A percentile compares a stretch with the other conserved stretches of the same genome.
Evolutionary conservation across 2,888 invertebrate species (phyloP).

Genomic region (Cataglyphis altisquamis): DNA sequence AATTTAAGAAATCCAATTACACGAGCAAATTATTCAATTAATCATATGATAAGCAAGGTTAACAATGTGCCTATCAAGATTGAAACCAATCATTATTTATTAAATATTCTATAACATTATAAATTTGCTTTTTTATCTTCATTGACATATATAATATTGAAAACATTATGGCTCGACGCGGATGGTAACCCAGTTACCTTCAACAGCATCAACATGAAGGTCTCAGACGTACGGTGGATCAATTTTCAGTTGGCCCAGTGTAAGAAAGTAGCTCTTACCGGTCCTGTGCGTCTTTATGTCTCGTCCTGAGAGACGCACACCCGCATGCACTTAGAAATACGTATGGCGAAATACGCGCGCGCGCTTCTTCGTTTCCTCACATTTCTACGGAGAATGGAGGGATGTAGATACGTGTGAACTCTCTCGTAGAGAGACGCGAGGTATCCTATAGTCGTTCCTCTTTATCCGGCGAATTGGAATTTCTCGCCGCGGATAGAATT

Average conservation of each 20-base stretch:
- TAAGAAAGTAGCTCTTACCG: constrained; percentile 77
- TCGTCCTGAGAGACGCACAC: constrained; percentile 42
- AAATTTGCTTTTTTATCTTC: not conserved
- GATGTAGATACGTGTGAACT: constrained; percentile 65
- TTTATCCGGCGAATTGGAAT: constrained; percentile 78
- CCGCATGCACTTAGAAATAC: constrained; percentile 45
- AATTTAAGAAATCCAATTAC: not conserved
- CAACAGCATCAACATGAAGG: constrained; percentile 15
- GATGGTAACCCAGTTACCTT: constrained; percentile 18
- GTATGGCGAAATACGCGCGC: constrained; percentile 42
- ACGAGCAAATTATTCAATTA: not conserved
- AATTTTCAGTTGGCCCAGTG: constrained; percentile 73
- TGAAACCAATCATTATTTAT: not conserved
- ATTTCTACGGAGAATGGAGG: constrained; percentile 65
- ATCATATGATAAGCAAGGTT: not conserved
- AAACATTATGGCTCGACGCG: not conserved
- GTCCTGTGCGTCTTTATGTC: constrained; percentile 73
- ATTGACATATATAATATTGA: not conserved
- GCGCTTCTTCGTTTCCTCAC: constrained; percentile 55
- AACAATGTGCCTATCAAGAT: not conserved
- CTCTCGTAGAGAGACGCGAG: constrained; percentile 52
- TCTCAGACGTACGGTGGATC: constrained; percentile 61
- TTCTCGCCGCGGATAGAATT: constrained; percentile 78
- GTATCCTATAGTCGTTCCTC: constrained; percentile 74
- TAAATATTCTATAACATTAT: not conserved